Percentiles rank a stretch among this genome's conserved stretches.
Evolutionary conservation across 2,797 vertebrate species (phyloP).

Genomic region (Chiloscyllium punctatum): DNA sequence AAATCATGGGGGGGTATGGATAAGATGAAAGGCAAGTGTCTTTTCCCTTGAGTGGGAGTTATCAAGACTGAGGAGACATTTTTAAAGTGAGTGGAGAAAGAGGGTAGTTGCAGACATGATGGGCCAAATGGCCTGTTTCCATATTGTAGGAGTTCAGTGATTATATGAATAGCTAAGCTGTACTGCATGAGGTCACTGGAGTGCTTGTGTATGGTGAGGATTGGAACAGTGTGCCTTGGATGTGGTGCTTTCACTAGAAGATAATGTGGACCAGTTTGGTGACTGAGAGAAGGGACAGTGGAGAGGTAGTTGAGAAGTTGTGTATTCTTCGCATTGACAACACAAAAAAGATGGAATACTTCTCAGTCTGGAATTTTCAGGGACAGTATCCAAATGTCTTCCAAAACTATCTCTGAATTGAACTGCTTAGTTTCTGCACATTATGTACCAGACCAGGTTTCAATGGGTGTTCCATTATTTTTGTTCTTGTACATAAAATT

Average conservation of each 20-base stretch:
- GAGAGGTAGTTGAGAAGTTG: not conserved
- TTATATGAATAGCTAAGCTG: not conserved
- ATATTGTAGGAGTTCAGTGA: too few relatives aligned
- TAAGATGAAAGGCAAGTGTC: too few relatives aligned
- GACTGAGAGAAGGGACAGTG: not conserved
- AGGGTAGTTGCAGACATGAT: too few relatives aligned
- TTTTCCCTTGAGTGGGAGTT: too few relatives aligned
- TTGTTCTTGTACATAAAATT: not conserved
- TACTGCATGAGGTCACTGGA: not conserved
- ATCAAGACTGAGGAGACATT: too few relatives aligned
- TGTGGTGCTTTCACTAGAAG: not conserved
- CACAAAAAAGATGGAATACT: not conserved
- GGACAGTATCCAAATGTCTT: not conserved
- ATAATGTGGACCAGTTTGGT: too few relatives aligned
- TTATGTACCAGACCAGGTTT: not conserved
- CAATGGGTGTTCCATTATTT: not conserved
- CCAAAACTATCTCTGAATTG: not conserved
- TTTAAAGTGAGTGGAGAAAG: too few relatives aligned
- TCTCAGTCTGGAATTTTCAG: not conserved
- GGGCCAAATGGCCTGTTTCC: not conserved
- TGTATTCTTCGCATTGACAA: not conserved
- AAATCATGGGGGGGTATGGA: too few relatives aligned
- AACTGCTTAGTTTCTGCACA: not conserved
- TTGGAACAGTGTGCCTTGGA: not conserved
- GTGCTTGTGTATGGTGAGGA: not conserved